Base-by-base conservation (phyloP, 53 echinoderm and acorn worm genomes). In the Paracentrotus lividus region DNA sequence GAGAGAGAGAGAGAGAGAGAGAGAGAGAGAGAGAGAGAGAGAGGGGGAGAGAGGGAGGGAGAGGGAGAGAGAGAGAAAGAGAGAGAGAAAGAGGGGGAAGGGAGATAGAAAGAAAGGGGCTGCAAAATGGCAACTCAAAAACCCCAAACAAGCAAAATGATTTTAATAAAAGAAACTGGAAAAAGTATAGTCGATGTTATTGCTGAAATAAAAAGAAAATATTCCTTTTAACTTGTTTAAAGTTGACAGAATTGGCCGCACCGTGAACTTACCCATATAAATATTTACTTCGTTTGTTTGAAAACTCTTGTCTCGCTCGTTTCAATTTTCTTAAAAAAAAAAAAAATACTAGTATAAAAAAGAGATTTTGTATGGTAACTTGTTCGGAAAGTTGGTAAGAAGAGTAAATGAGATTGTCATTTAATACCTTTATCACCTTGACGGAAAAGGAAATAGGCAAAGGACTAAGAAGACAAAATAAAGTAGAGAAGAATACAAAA, bases 381-480 rank as follows among this genome's bases (percentile, higher is more conserved):
- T n/a, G n/a, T n/a, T n/a, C n/a, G n/a, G n/a, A n/a, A n/a, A n/a
- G n/a, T n/a, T n/a, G n/a, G n/a, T n/a, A n/a, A n/a, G n/a, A n/a
- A n/a, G n/a, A n/a, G n/a, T n/a, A n/a, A n/a, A n/a, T n/a, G n/a
- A n/a, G n/a, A 55, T 3, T 13, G 20, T 57, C 20, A 4, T 52
- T 52, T 15, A 52, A 52, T 52, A 52, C 9, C n/a, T 52, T 6
- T 51, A 51, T 12, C 51, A 51, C 7, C n/a, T 51, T 51, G 51
- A 8, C 51, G 51, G 6, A 49, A 78, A 92, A 76, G 21, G 75
- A 56, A 55, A 93, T 84, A 93, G 43, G 58, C 77, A 84, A 45
- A 84, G 84, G 58, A 93, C n/a, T 1, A 84, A 84, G 93, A 93
- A 93, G 56, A 55, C 84, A 93, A 58, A 93, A 84, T 55, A 93